A percentile compares a stretch with the other conserved stretches of the same genome.
Evolutionary conservation across 2,797 vertebrate genomes (phyloP).

Genomic region (Micromesistius poutassou): DNA sequence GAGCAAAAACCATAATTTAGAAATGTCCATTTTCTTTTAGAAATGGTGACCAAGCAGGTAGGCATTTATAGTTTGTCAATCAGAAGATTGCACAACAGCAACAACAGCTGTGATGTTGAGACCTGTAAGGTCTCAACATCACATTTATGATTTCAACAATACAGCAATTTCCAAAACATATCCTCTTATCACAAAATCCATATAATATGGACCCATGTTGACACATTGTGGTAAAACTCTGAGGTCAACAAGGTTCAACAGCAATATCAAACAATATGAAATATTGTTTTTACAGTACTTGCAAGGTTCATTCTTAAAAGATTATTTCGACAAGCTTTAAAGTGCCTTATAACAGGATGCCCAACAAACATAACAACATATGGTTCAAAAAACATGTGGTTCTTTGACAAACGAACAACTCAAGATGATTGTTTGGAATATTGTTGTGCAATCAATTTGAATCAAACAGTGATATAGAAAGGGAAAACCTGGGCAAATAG

Average conservation of each 20-base stretch:
- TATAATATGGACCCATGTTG: not conserved
- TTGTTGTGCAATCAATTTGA: too few species aligned
- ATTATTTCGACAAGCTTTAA: slow-evolving; percentile 32
- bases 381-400: too few species aligned
- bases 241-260: not conserved
- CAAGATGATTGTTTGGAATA: too few species aligned
- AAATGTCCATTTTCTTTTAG: not conserved
- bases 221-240: not conserved
- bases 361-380: slow-evolving; percentile 9
- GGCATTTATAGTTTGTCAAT: not conserved
- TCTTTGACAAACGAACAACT: not conserved
- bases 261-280: not conserved
- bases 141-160: not conserved
- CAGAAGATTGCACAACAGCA: not conserved
- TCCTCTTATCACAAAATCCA: not conserved
- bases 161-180: not conserved
- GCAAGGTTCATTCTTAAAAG: slow-evolving; percentile 12
- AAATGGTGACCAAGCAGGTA: not conserved
- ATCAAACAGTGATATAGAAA: too few species aligned
- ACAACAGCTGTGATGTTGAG: not conserved
- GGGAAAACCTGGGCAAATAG: too few species aligned
- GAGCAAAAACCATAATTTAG: not conserved
- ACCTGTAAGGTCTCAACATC: not conserved
- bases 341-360: slow-evolving; percentile 44
- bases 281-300: slow-evolving; percentile 36